Evolutionary conservation across 2,113 vertebrate genomes (phyloP), one percentile per base, ranked within the genome.

Genomic region (Oxyruncus cristatus): DNA sequence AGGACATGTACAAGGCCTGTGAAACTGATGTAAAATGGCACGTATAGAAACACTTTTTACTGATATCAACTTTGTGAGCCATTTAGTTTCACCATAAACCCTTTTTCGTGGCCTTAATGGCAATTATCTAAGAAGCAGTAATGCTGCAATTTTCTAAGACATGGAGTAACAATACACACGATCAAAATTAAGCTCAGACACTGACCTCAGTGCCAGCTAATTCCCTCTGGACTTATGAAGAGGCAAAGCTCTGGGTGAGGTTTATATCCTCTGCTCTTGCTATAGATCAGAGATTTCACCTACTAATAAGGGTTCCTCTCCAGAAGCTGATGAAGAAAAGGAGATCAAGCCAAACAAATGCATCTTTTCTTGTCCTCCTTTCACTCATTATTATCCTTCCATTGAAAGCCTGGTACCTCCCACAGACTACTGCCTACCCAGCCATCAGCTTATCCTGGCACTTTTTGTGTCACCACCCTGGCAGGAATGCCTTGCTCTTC

Each of bases 81-180:
- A 21, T 32, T 84, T 77, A 37, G 26, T 63, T 94, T 86, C 24
- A 37, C n/a, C 50, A n/a, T n/a, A 66, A 74, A 28, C 27, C 33
- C 19, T 67, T 83, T 83, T 72, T 61, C 21, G 12, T 19, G 87
- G 86, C 30, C n/a, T 41, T 74, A 18, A 26, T 10, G 8, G 41
- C 27, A 95, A 63, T 76, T 93, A 71, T 44, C 14, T 59, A 92
- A 86, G 52, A 39, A 80, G 14, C 14, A 42, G 46, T 9, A 89
- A 56, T 20, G 18, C 14, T 87, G 27, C 4, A n/a, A 8, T 46
- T 86, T 66, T 90, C 72, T 50, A 90, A 26, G 33, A 42, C 33
- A 14, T 6, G 24, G 18, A 88, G 18, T 46, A 73, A 5, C 22
- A 79, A 39, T n/a, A 35, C 53, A 27, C 27, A 26, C 39, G 50